These are phyloP conservation scores for Delphinus delphis DNA, from an alignment of 2,113 vertebrate genomes.

Conservation along the genomic window DNA sequence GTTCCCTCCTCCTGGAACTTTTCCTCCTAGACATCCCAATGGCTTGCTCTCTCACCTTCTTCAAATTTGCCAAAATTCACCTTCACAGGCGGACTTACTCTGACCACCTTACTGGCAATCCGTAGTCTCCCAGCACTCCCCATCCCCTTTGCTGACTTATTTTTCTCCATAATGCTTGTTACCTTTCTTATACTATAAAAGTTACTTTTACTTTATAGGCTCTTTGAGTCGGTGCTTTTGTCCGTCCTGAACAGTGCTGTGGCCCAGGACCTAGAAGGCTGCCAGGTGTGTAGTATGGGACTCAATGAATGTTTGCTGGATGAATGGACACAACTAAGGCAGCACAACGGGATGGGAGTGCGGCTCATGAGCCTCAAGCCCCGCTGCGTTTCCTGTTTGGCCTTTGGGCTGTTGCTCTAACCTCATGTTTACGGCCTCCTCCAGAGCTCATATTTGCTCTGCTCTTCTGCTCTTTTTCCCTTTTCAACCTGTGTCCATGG, in stretches of 20 bases:
- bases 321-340: neutral
- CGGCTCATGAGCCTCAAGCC: neutral
- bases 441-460: slow-evolving; percentile 23
- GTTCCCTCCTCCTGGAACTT: neutral
- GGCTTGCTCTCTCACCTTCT: neutral
- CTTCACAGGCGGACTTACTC: neutral
- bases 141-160: neutral
- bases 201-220: neutral
- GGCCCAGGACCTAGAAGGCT: neutral
- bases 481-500: neutral
- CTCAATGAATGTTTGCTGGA: neutral
- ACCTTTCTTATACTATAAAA: neutral
- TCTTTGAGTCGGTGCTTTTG: neutral
- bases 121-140: neutral
- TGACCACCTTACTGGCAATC: neutral
- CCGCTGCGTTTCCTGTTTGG: neutral
- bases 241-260: neutral
- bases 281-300: neutral
- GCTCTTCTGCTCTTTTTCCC: neutral
- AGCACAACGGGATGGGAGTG: neutral
- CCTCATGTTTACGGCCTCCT: neutral
- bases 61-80: neutral
- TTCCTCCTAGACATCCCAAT: neutral
- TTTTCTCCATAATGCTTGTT: neutral
- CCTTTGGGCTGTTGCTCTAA: neutral